phyloP scores from a whole-genome alignment of 2,888 invertebrate species.

The Eristalis pertinax region DNA sequence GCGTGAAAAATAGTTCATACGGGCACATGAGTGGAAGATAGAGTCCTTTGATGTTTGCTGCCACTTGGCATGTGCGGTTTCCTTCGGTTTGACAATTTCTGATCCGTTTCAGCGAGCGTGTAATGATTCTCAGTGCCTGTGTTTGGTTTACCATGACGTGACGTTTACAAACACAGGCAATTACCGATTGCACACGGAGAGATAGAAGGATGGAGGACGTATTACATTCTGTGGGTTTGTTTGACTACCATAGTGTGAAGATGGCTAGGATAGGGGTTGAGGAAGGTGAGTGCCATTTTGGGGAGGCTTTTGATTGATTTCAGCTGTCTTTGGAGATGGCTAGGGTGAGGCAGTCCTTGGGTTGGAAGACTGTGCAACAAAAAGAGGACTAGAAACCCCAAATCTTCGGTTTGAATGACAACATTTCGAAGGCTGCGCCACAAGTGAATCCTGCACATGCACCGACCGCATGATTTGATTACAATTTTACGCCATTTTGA shows the following conservation, averaged over 20 bases:
- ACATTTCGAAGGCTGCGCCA: no score
- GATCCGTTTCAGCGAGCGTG: constrained; percentile 57
- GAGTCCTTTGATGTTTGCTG: constrained; percentile 59
- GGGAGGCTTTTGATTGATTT: no score
- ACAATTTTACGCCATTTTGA: no score
- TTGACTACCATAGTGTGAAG: no score
- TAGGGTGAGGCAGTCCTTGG: no score
- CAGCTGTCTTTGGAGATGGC: no score
- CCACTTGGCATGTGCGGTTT: neutral
- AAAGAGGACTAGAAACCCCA: no score
- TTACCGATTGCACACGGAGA: constrained; percentile 6
- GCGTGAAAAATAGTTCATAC: constrained; percentile 46
- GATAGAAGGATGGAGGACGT: neutral
- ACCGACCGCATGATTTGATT: no score
- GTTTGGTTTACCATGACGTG: constrained; percentile 59
- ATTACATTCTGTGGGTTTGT: neutral
- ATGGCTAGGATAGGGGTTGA: constrained; percentile 2
- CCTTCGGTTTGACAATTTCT: constrained; percentile 56
- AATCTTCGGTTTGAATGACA: no score
- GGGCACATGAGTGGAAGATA: constrained; percentile 23
- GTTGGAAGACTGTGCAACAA: no score
- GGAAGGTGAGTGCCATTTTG: neutral
- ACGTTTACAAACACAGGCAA: constrained; percentile 50
- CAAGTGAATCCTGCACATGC: no score
- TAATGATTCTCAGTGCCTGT: constrained; percentile 65